Percentiles rank a stretch among this genome's conserved stretches.
Evolutionary conservation across 2,888 invertebrate species (phyloP).

Genomic region (Lasioglossum marginatum): DNA sequence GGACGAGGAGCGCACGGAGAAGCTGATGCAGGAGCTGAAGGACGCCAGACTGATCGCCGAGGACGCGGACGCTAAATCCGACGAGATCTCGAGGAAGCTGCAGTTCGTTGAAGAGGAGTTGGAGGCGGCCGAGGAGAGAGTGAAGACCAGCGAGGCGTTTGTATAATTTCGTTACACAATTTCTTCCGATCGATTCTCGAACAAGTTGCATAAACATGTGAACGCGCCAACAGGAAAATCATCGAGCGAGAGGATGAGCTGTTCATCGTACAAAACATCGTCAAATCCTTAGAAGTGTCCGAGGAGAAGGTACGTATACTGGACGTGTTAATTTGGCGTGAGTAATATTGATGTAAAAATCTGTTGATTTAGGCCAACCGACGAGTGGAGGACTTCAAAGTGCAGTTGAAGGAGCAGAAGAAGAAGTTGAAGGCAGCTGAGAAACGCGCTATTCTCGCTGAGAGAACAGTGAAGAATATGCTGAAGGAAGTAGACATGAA

Average conservation of each 20-base stretch:
- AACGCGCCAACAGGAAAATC: constrained; percentile 77
- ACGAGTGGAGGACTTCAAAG: constrained; percentile 82
- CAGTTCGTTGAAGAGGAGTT: constrained; percentile 89
- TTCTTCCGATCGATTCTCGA: neutral
- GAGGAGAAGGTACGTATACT: constrained; percentile 80
- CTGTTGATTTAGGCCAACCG: constrained; percentile 79
- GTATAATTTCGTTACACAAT: constrained; percentile 49
- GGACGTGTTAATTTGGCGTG: neutral
- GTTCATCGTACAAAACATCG: constrained; percentile 83
- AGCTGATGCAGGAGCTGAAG: constrained; percentile 88
- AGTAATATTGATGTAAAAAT: neutral
- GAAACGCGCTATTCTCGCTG: constrained; percentile 82
- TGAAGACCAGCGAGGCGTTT: constrained; percentile 88
- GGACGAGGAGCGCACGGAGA: constrained; percentile 89
- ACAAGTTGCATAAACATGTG: neutral
- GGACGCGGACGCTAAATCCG: constrained; percentile 90
- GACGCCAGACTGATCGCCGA: constrained; percentile 89
- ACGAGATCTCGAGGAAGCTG: constrained; percentile 89
- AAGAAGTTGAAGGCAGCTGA: constrained; percentile 80
- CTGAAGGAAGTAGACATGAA: constrained; percentile 82
- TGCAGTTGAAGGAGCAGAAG: constrained; percentile 81
- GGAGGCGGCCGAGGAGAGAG: constrained; percentile 89
- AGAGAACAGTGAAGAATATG: constrained; percentile 80
- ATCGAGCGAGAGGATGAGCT: constrained; percentile 83
- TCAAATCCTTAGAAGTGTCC: constrained; percentile 83